Evolutionary conservation across 2,113 vertebrate genomes (phyloP).

Genomic region (Nyctereutes procyonoides): DNA sequence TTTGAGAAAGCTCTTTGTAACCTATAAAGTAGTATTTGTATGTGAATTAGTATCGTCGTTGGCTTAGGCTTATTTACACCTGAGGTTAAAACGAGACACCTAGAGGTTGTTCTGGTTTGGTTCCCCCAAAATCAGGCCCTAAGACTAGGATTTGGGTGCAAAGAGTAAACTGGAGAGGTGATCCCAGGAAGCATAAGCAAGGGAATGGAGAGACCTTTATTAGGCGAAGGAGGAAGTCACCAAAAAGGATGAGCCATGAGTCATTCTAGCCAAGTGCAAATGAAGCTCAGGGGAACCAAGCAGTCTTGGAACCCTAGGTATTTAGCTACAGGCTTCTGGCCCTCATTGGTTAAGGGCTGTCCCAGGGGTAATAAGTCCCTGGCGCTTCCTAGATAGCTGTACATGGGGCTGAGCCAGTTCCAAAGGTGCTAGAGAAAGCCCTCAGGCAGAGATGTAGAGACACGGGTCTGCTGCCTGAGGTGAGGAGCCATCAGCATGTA

Average conservation of each 20-base stretch:
- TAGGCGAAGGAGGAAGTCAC: neutral
- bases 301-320: neutral
- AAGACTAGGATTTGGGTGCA: neutral
- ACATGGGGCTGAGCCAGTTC: neutral
- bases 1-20: slow-evolving; percentile 51
- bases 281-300: neutral
- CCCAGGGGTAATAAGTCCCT: neutral
- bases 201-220: neutral
- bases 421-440: neutral
- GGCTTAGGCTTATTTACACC: slow-evolving; percentile 46
- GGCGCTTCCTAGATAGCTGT: neutral
- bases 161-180: neutral
- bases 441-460: neutral
- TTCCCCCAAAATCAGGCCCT: neutral
- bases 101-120: neutral
- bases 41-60: slow-evolving; percentile 4
- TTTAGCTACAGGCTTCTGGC: neutral
- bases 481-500: neutral
- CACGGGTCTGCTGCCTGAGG: neutral
- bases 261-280: neutral
- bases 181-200: neutral
- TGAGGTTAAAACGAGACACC: slow-evolving; percentile 43
- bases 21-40: neutral
- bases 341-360: neutral
- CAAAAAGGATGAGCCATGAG: neutral